A percentile compares a stretch with the other conserved stretches of the same genome.
These are phyloP conservation scores for Psilopogon haemacephalus DNA, from an alignment of 2,113 vertebrate species.

Conservation along the genomic window DNA sequence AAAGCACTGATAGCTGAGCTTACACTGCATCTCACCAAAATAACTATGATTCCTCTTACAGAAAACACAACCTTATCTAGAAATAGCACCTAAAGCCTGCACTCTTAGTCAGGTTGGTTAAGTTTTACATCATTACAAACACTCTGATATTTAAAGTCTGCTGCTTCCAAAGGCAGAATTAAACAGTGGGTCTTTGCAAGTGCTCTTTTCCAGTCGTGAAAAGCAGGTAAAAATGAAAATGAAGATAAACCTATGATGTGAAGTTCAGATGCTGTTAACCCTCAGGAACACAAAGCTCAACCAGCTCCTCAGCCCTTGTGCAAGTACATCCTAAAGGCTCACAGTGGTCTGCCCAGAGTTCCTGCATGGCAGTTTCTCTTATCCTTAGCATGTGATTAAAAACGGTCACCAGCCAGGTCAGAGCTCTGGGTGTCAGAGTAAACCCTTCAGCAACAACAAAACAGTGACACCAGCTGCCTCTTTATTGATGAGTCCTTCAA, in stretches of 20 bases:
- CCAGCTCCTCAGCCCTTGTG: background rate
- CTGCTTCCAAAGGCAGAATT: background rate
- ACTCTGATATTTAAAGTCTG: background rate
- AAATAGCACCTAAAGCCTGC: background rate
- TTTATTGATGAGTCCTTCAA: background rate
- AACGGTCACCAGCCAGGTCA: background rate
- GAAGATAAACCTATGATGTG: background rate
- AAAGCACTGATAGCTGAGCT: background rate
- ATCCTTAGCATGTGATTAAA: background rate
- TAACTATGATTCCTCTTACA: background rate
- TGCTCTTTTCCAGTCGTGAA: background rate
- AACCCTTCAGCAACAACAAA: background rate
- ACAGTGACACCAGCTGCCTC: background rate
- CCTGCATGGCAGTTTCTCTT: background rate
- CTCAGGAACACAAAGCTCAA: background rate
- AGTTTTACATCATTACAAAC: background rate
- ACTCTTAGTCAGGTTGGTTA: background rate
- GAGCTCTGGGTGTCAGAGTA: background rate
- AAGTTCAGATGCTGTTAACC: background rate
- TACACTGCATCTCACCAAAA: background rate
- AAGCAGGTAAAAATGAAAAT: background rate
- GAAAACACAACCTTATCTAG: background rate
- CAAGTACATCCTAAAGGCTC: background rate
- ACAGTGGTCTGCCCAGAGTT: accelerated
- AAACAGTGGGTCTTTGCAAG: background rate